Percentiles rank a stretch among this genome's conserved stretches.
Conservation (phyloP, 2,113 vertebrate species). For the Reinhardtius hippoglossoides region DNA sequence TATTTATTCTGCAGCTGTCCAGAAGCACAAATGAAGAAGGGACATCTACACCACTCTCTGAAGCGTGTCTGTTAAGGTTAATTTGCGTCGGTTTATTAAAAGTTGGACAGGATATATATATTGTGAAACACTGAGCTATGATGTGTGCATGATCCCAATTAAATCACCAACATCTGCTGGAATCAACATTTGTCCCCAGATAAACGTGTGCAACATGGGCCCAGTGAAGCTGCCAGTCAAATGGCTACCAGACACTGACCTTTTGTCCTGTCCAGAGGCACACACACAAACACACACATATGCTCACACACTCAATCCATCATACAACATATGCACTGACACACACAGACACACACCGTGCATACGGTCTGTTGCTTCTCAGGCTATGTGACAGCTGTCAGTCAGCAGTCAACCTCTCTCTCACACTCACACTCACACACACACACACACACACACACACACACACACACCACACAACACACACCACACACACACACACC, state of each 20-base stretch:
- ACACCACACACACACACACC: conserved; percentile 32
- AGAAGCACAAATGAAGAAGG: no score
- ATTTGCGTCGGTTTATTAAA: no score
- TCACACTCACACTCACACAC: conserved; percentile 34
- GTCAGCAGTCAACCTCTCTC: conserved; percentile 35
- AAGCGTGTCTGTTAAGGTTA: no score
- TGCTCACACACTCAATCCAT: conserved; percentile 32
- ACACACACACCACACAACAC: conserved; percentile 29
- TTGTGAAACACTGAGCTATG: neutral
- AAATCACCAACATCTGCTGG: conserved; percentile 55
- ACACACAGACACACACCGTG: conserved; percentile 30
- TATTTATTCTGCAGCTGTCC: no score
- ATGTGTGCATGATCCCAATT: neutral
- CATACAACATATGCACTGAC: conserved; percentile 33
- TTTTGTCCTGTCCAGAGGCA: conserved; percentile 58
- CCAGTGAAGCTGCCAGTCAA: conserved; percentile 55
- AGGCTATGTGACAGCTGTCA: conserved; percentile 73
- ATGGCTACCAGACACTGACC: conserved; percentile 66
- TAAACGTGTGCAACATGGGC: conserved; percentile 19
- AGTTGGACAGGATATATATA: no score
- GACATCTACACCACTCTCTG: no score
- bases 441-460: conserved; percentile 14
- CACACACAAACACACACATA: conserved; percentile 31
- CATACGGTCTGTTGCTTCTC: conserved; percentile 51
- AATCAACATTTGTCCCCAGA: conserved; percentile 31